Base-by-base conservation (phyloP, 1,140 invertebrate genomes). In the Drosophila sechellia region DNA sequence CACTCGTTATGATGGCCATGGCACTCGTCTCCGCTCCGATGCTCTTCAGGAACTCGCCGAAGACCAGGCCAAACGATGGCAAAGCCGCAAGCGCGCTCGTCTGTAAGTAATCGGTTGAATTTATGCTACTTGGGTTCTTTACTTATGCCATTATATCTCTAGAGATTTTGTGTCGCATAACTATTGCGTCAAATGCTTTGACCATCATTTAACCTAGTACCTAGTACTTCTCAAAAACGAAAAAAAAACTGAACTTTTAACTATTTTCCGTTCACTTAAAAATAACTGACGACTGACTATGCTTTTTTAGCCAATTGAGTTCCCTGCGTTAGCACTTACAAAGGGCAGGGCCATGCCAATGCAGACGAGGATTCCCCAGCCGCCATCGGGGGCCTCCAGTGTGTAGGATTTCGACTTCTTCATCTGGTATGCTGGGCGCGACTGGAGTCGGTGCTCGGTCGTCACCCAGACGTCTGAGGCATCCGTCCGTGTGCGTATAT, bases 51-150 rank as follows among this genome's bases (percentile, higher is more conserved):
- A 95, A 95, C 57, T 95, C 93, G 48, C 94, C 94, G 61, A 94
- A 95, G 17, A 96, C 87, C 27, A 96, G 92, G 3, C 94, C 95
- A 64, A 96, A 96, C 5, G 94, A 94, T 68, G 95, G 93, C 20
- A 94, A 91, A 0, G 94, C 93, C 3, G 94, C 93, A 43, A 94
- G 85, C 1, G 93, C 93, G 46, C 94, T 91, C 81, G 93, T 93
- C 94, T 95, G 81, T 1, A 0, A 60, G 15, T 11, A 12, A 27
- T 27, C 4, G 12, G 4, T 54, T 63, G 17, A 63, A 22, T 40
- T 10, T 0, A 25, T 55, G 8, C 17, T 52, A 20, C 17, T n/a
- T 37, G 13, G 12, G 0, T 2, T 2, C 20, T 5, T 5, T 1
- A 22, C 35, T 35, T 37, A 1, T 39, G 37, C 0, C 12, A 35